Base-by-base conservation (phyloP, 1,140 invertebrate genomes). In the Diachasma alloeum region DNA sequence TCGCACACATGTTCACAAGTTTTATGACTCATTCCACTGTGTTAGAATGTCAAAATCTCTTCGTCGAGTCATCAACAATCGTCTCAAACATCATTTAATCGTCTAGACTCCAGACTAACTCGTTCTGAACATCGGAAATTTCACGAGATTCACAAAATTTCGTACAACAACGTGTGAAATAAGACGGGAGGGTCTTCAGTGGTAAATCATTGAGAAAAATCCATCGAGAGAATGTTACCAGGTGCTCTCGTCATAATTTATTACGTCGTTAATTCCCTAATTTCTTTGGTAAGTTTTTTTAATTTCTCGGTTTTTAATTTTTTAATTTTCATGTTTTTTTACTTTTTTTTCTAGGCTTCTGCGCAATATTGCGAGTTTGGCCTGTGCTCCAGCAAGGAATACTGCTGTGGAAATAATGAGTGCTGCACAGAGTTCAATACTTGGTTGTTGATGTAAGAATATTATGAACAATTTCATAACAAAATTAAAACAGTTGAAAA, bases 161-260 rank as follows among this genome's bases (percentile, higher is more conserved):
- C 10, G 0, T 42, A 9, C 39, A 42, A 11, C 4, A 42, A 11
- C 13, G 10, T 4, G 39, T 4, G 2, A 6, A 31, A 31, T 31
- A 31, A 31, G 31, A 31, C 31, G 31, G 31, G 31, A 31, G 31
- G 31, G 31, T 42, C 3, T 13, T 13, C 39, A 42, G 13, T 17
- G n/a, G 15, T 53, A 13, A 53, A 53, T 53, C 15, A 53, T 17
- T 15, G 1, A 19, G 15, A 53, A 17, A n/a, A 53, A 53, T 53
- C 48, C 6, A 53, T 53, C 2, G 15, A 78, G 85, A 77, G 22
- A 11, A 63, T 63, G 59, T 26, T 11, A 31, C 15, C 22, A 26
- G 24, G 59, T 24, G 59, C 59, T 9, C 19, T 26, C 10, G 11
- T 31, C 11, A 26, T 26, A 9, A 15, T 63, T 63, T 63, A 63